Percentiles rank a stretch among this genome's conserved stretches.
phyloP scores from a whole-genome alignment of 2,888 invertebrate species.

The Margaritifera margaritifera region DNA sequence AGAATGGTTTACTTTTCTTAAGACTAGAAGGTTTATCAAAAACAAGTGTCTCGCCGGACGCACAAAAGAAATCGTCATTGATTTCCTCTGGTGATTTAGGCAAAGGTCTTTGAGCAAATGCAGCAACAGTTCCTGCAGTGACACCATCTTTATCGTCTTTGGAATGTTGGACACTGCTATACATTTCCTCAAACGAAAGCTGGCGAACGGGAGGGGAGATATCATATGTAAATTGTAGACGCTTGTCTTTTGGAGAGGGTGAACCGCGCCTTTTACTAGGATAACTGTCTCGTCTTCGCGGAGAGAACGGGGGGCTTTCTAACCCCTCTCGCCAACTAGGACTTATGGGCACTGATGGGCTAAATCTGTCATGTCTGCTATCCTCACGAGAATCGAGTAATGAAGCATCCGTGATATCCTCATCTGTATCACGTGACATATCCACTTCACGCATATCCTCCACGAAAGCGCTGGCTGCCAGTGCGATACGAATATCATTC shows the following conservation, averaged over 20 bases:
- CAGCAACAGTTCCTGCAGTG: constrained; percentile 22
- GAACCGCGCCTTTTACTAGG: constrained; percentile 60
- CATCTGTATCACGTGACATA: constrained; percentile 41
- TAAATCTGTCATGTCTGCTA: constrained; percentile 33
- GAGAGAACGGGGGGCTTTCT: constrained; percentile 67
- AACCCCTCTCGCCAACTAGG: constrained; percentile 69
- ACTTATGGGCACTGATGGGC: constrained; percentile 67
- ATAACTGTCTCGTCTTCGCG: constrained; percentile 62
- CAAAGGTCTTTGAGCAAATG: constrained; percentile 50
- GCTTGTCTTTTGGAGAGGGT: constrained; percentile 65
- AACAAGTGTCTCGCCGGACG: constrained; percentile 45
- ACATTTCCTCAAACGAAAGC: constrained; percentile 51
- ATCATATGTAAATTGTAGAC: constrained; percentile 64
- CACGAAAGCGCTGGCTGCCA: constrained; percentile 51
- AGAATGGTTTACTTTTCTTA: constrained; percentile 42
- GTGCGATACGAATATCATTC: constrained; percentile 43
- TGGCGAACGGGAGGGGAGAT: constrained; percentile 61
- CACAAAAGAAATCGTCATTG: constrained; percentile 41
- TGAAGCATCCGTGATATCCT: constrained; percentile 39
- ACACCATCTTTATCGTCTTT: constrained; percentile 16
- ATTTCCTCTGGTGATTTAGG: constrained; percentile 60
- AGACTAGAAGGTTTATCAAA: constrained; percentile 48
- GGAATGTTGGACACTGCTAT: constrained; percentile 29
- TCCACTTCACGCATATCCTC: constrained; percentile 51
- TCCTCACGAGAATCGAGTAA: constrained; percentile 27